Percentiles rank a stretch among this genome's conserved stretches.
Conservation (phyloP, 1,140 invertebrate species). For the Thalassaphorura encarpata region DNA sequence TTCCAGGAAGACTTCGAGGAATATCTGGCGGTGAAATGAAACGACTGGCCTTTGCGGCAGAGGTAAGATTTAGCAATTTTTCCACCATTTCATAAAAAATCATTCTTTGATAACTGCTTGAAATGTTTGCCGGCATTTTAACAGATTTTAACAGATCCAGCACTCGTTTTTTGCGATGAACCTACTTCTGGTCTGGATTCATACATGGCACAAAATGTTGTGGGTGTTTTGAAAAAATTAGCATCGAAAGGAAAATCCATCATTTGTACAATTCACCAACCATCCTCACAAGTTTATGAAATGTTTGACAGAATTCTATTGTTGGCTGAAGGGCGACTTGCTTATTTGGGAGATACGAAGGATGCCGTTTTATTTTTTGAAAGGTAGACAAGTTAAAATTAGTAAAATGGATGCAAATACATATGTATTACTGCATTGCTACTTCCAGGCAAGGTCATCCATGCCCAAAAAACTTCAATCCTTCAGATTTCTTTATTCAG, state of each 20-base stretch:
- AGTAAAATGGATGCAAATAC: not conserved
- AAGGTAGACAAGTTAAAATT: constrained; percentile 39
- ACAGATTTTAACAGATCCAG: constrained; percentile 86
- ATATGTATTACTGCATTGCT: not conserved
- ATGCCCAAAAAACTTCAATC: constrained; percentile 48
- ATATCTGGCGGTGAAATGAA: constrained; percentile 94
- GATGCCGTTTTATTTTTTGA: constrained; percentile 74
- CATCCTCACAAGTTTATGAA: constrained; percentile 82
- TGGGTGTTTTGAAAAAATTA: constrained; percentile 67
- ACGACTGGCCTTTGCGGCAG: constrained; percentile 87
- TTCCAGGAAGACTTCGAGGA: constrained; percentile 73
- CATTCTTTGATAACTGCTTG: not conserved
- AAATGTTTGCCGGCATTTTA: constrained; percentile 14
- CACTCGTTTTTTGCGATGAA: constrained; percentile 72
- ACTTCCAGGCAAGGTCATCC: constrained; percentile 44
- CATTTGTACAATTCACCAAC: constrained; percentile 91
- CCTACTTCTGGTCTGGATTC: constrained; percentile 67
- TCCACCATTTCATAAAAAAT: not conserved
- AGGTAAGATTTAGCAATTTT: constrained; percentile 47
- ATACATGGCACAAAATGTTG: constrained; percentile 81
- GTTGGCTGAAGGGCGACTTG: constrained; percentile 84
- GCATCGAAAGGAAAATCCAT: constrained; percentile 81
- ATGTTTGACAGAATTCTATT: constrained; percentile 84
- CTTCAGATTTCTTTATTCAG: constrained; percentile 87
- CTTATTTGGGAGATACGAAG: constrained; percentile 66